A percentile compares a stretch with the other conserved stretches of the same genome.
Evolutionary conservation across 2,113 vertebrate species (phyloP).

Genomic region (Eudyptes chrysolophus): DNA sequence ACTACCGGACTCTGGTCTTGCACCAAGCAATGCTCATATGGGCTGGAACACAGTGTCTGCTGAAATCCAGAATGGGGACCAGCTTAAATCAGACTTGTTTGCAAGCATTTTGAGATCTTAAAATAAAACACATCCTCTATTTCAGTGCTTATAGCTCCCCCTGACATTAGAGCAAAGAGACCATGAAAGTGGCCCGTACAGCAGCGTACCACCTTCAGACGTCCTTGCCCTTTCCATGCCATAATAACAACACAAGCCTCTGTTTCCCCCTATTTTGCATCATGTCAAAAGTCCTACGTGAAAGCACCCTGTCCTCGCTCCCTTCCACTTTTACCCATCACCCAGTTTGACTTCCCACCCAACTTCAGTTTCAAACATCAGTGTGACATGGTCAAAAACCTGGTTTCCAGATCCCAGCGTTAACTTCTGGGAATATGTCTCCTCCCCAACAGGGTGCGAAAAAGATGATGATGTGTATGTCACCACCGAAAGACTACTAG

Average conservation of each 20-base stretch:
- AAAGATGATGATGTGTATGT: not conserved
- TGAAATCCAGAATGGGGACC: not conserved
- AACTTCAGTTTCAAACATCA: not conserved
- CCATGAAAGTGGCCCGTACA: not conserved
- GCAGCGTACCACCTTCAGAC: not conserved
- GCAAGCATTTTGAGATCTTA: not conserved
- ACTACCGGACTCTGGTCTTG: not conserved
- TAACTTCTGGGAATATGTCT: not conserved
- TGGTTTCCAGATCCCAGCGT: not conserved
- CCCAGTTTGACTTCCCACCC: not conserved
- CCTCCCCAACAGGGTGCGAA: not conserved
- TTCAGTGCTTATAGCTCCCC: not conserved
- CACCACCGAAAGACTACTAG: not conserved
- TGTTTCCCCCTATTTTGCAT: not conserved
- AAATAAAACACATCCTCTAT: not conserved
- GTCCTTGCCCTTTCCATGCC: not conserved
- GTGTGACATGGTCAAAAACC: not conserved
- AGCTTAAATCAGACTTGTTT: not conserved
- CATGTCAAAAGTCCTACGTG: not conserved
- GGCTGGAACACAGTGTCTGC: not conserved
- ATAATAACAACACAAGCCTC: not conserved
- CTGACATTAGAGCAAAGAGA: not conserved
- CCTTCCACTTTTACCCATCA: not conserved
- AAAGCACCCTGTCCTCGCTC: not conserved
- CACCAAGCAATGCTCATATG: not conserved